Percentiles rank a stretch among this genome's conserved stretches.
These are phyloP conservation scores for Emydura subglobosa DNA, from an alignment of 2,113 vertebrate genomes.

Conservation along the genomic window DNA sequence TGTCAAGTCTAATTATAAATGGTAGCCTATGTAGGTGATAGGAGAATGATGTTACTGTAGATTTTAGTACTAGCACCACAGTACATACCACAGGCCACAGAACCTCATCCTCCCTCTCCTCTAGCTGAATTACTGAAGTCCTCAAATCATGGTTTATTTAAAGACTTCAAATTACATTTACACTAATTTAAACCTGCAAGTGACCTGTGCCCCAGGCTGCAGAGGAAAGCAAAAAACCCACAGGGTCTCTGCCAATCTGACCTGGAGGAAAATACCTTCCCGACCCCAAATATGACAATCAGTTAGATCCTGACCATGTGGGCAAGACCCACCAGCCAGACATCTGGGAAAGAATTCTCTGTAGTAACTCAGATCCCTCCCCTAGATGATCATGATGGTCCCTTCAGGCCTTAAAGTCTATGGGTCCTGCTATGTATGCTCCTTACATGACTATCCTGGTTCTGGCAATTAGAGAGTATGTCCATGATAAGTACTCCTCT, in stretches of 20 bases:
- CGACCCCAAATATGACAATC: neutral
- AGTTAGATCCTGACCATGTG: neutral
- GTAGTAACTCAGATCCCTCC: neutral
- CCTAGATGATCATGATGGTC: neutral
- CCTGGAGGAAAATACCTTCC: neutral
- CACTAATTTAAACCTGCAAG: neutral
- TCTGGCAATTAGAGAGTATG: neutral
- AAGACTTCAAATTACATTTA: neutral
- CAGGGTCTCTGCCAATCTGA: neutral
- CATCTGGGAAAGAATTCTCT: neutral
- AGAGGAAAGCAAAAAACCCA: neutral
- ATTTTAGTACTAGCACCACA: neutral
- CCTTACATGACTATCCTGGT: neutral
- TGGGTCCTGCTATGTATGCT: neutral
- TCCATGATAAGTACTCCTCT: neutral
- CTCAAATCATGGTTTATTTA: neutral
- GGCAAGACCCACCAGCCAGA: neutral
- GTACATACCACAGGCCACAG: neutral
- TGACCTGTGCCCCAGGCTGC: neutral
- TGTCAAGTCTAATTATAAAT: neutral
- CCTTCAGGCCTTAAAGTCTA: too few relatives aligned
- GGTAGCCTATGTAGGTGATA: neutral
- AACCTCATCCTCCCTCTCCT: neutral
- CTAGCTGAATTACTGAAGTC: neutral
- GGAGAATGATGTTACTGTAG: neutral